Base-by-base conservation (phyloP, 2,888 invertebrate species). In the Taenaris catops region DNA sequence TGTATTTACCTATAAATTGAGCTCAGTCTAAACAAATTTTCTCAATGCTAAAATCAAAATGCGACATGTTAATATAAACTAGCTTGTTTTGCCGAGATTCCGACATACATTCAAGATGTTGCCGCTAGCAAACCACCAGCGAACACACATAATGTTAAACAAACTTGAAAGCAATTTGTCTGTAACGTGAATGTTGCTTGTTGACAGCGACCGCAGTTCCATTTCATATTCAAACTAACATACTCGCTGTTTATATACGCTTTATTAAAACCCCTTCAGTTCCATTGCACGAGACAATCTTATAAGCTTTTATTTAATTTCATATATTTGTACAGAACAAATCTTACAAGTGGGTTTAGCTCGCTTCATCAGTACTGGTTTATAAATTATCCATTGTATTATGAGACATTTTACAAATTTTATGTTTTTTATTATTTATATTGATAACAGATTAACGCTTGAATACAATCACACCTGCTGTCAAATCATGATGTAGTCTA, bases 121-220 rank as follows among this genome's bases (percentile, higher is more conserved):
- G 31, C 31, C 31, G 23, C 23, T 21, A 31, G 31, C 31, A 20
- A n/a, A 26, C 20, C 17, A 7, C 6, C 34, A 26, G 29, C 35
- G 24, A 31, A 21, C 24, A 25, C 11, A 31, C 27, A 37, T 34
- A 56, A 58, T 51, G 38, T 43, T 45, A 40, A 48, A 49, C 49
- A 53, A 58, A 56, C 53, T 49, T 36, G 51, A 51, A 58, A 62
- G 60, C 63, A 68, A 68, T 68, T 65, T 64, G 60, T 58, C 55
- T 55, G 56, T 55, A 51, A 58, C 57, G 55, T 48, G 48, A 55
- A 58, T 64, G 53, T 56, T 56, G 52, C 42, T 33, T 55, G 63
- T 63, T 64, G 63, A 63, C 68, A 59, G 47, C 36, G 29, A 45
- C 52, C 49, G 55, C 52, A 52, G 52, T 59, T 56, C 49, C 53